Evolutionary conservation across 2,797 vertebrate genomes (phyloP).

Genomic region (Cynopterus sphinx): DNA sequence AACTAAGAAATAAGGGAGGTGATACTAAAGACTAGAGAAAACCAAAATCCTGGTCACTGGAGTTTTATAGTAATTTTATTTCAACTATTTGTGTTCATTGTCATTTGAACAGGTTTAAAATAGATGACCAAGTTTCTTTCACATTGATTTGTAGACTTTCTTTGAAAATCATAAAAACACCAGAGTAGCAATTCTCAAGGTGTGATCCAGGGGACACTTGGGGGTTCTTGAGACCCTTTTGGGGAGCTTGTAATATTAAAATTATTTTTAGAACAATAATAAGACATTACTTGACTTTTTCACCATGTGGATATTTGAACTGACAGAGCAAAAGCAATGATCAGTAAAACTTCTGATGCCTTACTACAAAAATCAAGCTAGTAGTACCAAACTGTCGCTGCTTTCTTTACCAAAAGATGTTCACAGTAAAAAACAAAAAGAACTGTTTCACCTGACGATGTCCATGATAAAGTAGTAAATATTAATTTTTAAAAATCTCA

Average conservation of each 20-base stretch:
- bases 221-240: neutral
- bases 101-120: neutral
- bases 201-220: neutral
- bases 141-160: neutral
- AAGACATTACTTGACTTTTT: neutral
- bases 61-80: neutral
- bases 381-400: neutral
- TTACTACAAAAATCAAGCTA: conserved; percentile 31
- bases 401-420: neutral
- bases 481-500: neutral
- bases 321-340: neutral
- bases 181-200: neutral
- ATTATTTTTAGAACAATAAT: neutral
- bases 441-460: neutral
- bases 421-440: neutral
- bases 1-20: neutral
- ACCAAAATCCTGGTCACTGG: neutral
- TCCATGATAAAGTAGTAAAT: neutral
- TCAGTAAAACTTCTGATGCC: neutral
- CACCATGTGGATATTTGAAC: neutral
- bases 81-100: neutral
- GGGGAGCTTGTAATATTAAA: neutral
- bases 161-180: neutral
- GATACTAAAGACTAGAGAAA: neutral
- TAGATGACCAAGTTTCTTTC: neutral